A percentile compares a stretch with the other conserved stretches of the same genome.
phyloP scores from a whole-genome alignment of 2,113 vertebrate species.

The Cebus imitator region DNA sequence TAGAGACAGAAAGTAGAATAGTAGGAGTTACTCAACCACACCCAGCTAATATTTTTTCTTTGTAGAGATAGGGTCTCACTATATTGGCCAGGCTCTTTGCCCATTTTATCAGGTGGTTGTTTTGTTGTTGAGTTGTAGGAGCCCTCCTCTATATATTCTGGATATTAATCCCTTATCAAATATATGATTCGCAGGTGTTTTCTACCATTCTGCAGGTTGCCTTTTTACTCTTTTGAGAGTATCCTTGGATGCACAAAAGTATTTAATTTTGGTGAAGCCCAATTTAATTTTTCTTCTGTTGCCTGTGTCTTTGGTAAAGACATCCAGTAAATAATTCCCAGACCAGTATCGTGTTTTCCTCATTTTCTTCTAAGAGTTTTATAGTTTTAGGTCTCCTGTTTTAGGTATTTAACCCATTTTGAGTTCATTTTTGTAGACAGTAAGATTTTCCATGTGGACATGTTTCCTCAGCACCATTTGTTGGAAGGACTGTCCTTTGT shows the following conservation, averaged over 20 bases:
- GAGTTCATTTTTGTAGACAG: background rate
- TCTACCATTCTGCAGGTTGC: background rate
- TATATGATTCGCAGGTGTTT: background rate
- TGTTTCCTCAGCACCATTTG: background rate
- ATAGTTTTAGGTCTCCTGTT: background rate
- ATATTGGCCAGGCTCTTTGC: background rate
- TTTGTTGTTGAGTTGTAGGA: background rate
- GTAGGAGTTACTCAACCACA: too few relatives aligned
- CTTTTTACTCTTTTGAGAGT: background rate
- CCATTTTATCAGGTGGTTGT: background rate
- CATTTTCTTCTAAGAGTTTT: background rate
- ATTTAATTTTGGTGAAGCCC: background rate
- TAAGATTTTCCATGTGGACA: background rate
- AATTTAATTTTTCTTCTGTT: background rate
- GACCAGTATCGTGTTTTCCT: background rate
- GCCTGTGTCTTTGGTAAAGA: background rate
- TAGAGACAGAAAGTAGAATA: too few relatives aligned
- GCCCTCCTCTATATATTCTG: background rate
- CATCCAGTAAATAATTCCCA: background rate
- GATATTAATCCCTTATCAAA: background rate
- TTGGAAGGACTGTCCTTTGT: background rate
- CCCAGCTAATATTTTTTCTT: background rate
- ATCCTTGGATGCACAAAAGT: background rate
- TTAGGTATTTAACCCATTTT: background rate
- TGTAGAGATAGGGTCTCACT: background rate